These are phyloP conservation scores for Sander lucioperca DNA, from an alignment of 2,113 vertebrate species.

Conservation along the genomic window DNA sequence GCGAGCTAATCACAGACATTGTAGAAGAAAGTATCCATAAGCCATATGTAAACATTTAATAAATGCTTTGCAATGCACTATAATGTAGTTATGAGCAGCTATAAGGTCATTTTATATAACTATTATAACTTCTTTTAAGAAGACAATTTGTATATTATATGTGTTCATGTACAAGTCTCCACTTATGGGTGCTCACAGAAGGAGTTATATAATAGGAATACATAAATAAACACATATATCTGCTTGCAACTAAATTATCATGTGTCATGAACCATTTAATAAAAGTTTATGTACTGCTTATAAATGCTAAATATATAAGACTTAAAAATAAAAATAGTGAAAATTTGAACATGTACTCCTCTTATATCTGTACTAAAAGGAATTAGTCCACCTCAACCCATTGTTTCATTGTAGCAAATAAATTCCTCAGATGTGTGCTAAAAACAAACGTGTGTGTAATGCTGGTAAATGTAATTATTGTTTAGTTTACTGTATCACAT, in stretches of 20 bases:
- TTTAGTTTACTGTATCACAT: conserved; percentile 35
- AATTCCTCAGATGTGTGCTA: not conserved
- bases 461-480: not conserved
- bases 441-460: not conserved
- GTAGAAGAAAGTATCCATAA: conserved; percentile 1
- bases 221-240: not conserved
- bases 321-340: not conserved
- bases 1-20: conserved; percentile 28
- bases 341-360: not conserved
- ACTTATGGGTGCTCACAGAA: not conserved
- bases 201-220: not conserved
- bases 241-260: not conserved
- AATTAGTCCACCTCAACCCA: not conserved
- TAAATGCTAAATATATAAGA: no score
- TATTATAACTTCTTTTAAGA: not conserved
- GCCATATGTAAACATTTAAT: not conserved
- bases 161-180: not conserved
- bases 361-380: not conserved
- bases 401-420: not conserved
- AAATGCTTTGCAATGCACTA: not conserved
- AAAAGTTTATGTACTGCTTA: not conserved
- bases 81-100: not conserved
- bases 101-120: not conserved
- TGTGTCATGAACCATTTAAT: not conserved
- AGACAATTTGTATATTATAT: not conserved